Percentiles rank a stretch among this genome's conserved stretches.
Evolutionary conservation across 1,140 invertebrate species (phyloP).

Genomic region (Drosophila lowei): DNA sequence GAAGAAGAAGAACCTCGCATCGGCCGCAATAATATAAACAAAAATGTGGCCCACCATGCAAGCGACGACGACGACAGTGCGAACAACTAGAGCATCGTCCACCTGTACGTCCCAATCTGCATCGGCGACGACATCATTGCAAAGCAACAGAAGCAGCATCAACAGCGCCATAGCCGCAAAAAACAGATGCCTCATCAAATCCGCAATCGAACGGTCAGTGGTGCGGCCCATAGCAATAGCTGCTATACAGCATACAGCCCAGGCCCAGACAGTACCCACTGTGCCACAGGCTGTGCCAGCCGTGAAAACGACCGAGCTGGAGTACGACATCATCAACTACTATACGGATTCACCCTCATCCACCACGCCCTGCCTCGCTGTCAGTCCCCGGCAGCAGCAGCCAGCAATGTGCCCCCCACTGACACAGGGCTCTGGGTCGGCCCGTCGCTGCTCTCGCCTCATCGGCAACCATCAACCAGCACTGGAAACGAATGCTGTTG

Average conservation of each 20-base stretch:
- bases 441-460: constrained; percentile 37
- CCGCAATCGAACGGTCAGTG: constrained; percentile 44
- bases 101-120: too few relatives aligned
- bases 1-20: constrained; percentile 45
- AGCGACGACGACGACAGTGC: too few relatives aligned
- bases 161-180: constrained; percentile 18
- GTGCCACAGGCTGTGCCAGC: constrained; percentile 28
- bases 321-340: constrained; percentile 70
- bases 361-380: constrained; percentile 18
- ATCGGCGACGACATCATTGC: not conserved
- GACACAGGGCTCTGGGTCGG: not conserved
- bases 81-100: too few relatives aligned
- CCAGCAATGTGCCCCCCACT: not conserved
- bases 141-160: constrained; percentile 24
- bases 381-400: constrained; percentile 24
- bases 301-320: constrained; percentile 32
- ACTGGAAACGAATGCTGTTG: constrained; percentile 4
- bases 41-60: constrained; percentile 39
- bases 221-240: constrained; percentile 30
- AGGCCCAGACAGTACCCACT: not conserved
- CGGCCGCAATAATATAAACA: constrained; percentile 61
- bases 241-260: not conserved
- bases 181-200: constrained; percentile 54
- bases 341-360: constrained; percentile 43
- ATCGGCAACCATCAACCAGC: constrained; percentile 14